These are phyloP conservation scores for Acanthosepion lycidas DNA, from an alignment of 2,888 invertebrate species.

Conservation along the genomic window DNA sequence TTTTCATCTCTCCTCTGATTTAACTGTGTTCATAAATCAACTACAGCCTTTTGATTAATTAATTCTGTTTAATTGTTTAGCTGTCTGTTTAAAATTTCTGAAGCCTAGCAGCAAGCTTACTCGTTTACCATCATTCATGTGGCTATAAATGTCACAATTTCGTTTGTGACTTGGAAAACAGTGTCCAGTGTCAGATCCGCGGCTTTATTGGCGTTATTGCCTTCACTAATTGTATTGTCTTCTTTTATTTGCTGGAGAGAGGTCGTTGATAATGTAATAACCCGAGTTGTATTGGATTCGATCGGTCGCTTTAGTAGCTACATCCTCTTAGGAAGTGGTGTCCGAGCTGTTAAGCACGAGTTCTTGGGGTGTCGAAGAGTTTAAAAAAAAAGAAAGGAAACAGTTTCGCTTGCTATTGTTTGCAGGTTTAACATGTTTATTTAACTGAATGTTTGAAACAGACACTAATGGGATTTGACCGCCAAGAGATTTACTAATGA, in stretches of 20 bases:
- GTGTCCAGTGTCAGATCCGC: background rate
- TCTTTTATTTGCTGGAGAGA: background rate
- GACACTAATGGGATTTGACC: too few species aligned
- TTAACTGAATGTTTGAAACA: too few species aligned
- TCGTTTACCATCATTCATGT: background rate
- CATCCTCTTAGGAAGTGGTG: background rate
- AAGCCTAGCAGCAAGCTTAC: background rate
- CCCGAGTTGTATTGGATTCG: background rate
- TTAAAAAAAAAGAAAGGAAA: too few species aligned
- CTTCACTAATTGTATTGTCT: background rate
- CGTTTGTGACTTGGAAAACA: background rate
- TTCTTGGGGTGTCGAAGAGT: too few species aligned
- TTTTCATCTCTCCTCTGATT: background rate
- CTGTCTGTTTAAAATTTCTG: background rate
- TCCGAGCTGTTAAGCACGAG: background rate
- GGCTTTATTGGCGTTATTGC: background rate
- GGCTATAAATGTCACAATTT: conserved; percentile 1
- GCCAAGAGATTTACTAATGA: too few species aligned
- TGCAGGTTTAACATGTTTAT: too few species aligned
- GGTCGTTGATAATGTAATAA: background rate
- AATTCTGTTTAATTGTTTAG: background rate
- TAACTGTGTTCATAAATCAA: background rate
- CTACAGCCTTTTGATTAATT: background rate
- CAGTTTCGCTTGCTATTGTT: too few species aligned
- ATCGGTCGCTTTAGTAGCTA: background rate